These are phyloP conservation scores for Phenganax subtilis DNA, from an alignment of 92 coral and sea anemone species.

Conservation along the genomic window DNA sequence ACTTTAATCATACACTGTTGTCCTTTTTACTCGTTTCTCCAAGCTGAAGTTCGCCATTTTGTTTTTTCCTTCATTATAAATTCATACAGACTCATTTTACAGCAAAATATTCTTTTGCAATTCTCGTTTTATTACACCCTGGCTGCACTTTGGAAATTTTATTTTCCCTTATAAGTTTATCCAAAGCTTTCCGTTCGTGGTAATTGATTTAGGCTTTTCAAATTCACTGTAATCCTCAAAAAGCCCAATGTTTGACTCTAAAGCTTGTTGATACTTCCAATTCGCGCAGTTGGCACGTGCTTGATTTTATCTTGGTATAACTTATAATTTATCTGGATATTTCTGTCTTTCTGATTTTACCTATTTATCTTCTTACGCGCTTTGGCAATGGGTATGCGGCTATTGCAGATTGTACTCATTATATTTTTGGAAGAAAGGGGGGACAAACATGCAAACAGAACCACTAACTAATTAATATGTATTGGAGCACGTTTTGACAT, in stretches of 20 bases:
- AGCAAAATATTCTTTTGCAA: background rate
- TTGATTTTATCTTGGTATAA: too few relatives aligned
- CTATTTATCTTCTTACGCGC: background rate
- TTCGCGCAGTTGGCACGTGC: background rate
- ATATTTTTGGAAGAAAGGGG: background rate
- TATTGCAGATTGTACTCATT: background rate
- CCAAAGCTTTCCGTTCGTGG: background rate
- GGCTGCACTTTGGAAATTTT: background rate
- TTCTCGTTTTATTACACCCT: background rate
- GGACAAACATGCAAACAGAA: background rate
- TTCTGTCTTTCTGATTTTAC: too few relatives aligned
- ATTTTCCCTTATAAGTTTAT: background rate
- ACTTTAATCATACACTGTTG: too few relatives aligned
- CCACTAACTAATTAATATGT: background rate
- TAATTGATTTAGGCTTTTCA: background rate
- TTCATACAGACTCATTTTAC: background rate
- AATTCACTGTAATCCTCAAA: background rate
- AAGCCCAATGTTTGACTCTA: background rate
- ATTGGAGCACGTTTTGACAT: background rate
- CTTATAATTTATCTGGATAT: too few relatives aligned
- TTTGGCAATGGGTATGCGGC: background rate
- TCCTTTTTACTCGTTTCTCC: too few relatives aligned
- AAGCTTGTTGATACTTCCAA: background rate
- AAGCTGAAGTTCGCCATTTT: too few relatives aligned
- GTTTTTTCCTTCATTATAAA: too few relatives aligned